A percentile compares a stretch with the other conserved stretches of the same genome.
These are phyloP conservation scores for Amphiduros pacificus DNA, from an alignment of 2,888 invertebrate genomes.

Conservation along the genomic window DNA sequence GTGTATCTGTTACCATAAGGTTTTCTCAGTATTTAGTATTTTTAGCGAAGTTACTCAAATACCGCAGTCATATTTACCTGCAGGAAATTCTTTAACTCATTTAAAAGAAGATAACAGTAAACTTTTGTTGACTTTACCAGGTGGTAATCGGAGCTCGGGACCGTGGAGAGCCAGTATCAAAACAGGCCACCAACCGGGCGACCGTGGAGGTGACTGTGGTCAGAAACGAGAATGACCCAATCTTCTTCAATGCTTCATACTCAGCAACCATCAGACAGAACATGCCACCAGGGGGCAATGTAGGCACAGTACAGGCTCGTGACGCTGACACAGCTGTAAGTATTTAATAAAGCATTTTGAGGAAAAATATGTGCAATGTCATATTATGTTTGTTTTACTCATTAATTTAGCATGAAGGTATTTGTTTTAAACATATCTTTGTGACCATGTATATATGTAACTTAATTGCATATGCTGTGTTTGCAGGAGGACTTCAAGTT, in stretches of 20 bases:
- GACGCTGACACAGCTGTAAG: conserved; percentile 46
- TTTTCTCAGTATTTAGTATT: too few relatives aligned
- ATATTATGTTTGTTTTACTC: too few relatives aligned
- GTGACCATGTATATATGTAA: neutral
- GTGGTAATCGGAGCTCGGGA: conserved; percentile 24
- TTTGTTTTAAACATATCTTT: neutral
- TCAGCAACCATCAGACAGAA: conserved; percentile 18
- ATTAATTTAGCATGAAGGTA: neutral
- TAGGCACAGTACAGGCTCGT: conserved; percentile 35
- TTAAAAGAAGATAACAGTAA: too few relatives aligned
- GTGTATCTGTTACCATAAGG: too few relatives aligned
- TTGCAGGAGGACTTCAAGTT: conserved; percentile 30
- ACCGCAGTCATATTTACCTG: too few relatives aligned
- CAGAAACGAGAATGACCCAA: conserved; percentile 41
- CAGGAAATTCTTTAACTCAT: too few relatives aligned
- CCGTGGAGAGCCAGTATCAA: conserved; percentile 22
- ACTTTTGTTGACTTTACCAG: conserved; percentile 8
- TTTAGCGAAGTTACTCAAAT: too few relatives aligned
- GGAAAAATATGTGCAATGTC: too few relatives aligned
- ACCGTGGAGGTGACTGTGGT: conserved; percentile 40
- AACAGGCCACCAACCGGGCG: conserved; percentile 21
- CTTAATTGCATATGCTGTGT: neutral
- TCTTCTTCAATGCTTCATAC: conserved; percentile 34
- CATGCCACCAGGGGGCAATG: conserved; percentile 15
- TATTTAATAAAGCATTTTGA: neutral